Conservation (phyloP, 1,140 invertebrate genomes). For the Coenobita brevimanus region DNA sequence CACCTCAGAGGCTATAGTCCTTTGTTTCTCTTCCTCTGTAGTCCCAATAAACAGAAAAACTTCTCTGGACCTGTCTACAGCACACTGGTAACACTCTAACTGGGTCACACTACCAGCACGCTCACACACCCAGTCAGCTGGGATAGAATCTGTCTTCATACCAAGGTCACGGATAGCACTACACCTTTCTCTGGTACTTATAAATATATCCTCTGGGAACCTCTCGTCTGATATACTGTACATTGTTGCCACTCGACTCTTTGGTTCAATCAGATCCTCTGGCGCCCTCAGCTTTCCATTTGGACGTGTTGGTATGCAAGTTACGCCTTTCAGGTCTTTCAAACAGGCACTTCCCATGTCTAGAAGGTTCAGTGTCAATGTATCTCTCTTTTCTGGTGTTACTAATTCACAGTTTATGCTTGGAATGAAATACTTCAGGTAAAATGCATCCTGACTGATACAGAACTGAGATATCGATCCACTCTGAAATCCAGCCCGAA, state of each 20-base stretch:
- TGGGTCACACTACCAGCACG: slow-evolving; percentile 19
- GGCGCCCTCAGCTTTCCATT: slow-evolving; percentile 1
- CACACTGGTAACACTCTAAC: slow-evolving; percentile 29
- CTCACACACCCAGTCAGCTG: slow-evolving; percentile 8
- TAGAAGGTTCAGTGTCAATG: slow-evolving; percentile 19
- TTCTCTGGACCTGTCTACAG: background rate
- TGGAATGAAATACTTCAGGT: slow-evolving; percentile 25
- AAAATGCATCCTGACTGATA: slow-evolving; percentile 24
- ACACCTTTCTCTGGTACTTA: background rate
- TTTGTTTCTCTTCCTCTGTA: background rate
- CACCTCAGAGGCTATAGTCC: background rate
- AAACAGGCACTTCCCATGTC: background rate
- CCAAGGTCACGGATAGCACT: background rate
- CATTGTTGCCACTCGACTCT: slow-evolving; percentile 4
- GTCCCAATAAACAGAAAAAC: slow-evolving; percentile 15
- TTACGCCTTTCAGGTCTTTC: background rate
- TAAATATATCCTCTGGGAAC: slow-evolving; percentile 19
- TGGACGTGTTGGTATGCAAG: slow-evolving; percentile 33
- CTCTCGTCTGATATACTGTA: slow-evolving; percentile 30
- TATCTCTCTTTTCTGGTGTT: background rate
- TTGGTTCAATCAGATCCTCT: slow-evolving; percentile 9
- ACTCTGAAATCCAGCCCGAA: slow-evolving; percentile 4
- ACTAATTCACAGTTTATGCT: background rate
- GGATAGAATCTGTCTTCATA: background rate
- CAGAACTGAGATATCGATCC: background rate